Evolutionary conservation across 2,113 vertebrate genomes (phyloP).

Genomic region (Ageneiosus marmoratus): DNA sequence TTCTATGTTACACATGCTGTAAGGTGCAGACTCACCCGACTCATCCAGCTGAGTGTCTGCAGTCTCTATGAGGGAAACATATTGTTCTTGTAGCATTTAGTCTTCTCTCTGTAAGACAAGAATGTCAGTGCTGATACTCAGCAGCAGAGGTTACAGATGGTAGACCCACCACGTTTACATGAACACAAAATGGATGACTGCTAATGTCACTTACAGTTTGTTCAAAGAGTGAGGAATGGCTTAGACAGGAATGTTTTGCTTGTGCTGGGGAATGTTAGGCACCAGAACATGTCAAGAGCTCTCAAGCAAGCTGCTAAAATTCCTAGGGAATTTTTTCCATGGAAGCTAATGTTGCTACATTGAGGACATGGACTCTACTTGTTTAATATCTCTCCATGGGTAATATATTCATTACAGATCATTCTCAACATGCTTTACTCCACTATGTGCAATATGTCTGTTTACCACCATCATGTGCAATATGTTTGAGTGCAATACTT

Average conservation of each 20-base stretch:
- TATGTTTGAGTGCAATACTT: no score
- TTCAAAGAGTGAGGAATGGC: background rate
- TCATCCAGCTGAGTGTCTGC: background rate
- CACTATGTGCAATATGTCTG: no score
- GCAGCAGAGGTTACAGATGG: background rate
- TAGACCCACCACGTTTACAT: background rate
- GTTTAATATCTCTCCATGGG: no score
- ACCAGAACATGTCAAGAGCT: background rate
- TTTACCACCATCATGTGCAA: no score
- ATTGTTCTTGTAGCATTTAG: background rate
- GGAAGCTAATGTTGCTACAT: background rate
- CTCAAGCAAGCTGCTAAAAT: background rate
- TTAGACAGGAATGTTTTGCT: conserved; percentile 8
- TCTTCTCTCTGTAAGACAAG: background rate
- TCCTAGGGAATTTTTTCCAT: background rate
- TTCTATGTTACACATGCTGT: background rate
- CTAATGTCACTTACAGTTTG: conserved; percentile 18
- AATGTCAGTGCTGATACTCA: conserved; percentile 1
- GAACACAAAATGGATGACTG: background rate
- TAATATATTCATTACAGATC: no score
- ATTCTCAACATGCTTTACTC: no score
- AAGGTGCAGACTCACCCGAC: background rate
- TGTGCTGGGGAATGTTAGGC: conserved; percentile 3
- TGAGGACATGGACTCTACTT: background rate
- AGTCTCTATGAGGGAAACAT: background rate